Evolutionary conservation across 2,797 vertebrate genomes (phyloP).

Genomic region (Dendrocincla fuliginosa): DNA sequence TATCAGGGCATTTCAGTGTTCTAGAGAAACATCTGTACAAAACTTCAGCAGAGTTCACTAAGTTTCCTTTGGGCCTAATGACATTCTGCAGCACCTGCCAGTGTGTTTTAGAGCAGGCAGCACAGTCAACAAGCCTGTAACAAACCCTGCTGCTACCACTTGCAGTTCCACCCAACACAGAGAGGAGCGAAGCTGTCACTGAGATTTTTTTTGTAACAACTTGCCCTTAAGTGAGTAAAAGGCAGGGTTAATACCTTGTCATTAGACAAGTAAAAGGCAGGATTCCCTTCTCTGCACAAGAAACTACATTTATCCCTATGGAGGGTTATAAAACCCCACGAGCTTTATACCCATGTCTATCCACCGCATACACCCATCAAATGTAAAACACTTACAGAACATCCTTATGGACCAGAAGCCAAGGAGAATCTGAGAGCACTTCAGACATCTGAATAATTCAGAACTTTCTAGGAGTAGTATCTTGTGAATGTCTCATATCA

Average conservation of each 20-base stretch:
- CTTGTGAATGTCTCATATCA: background rate
- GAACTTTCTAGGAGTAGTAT: background rate
- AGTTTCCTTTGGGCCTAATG: background rate
- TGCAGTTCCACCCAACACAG: background rate
- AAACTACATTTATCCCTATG: background rate
- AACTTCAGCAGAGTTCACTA: background rate
- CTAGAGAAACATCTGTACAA: background rate
- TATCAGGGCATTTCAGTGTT: background rate
- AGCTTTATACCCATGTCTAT: background rate
- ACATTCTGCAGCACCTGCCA: accelerated
- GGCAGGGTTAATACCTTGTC: background rate
- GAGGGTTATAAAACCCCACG: background rate
- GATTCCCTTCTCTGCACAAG: background rate
- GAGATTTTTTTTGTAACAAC: background rate
- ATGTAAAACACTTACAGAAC: background rate
- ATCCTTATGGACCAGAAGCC: background rate
- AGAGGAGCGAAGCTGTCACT: background rate
- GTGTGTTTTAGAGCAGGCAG: background rate
- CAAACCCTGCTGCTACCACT: background rate
- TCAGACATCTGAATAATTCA: background rate
- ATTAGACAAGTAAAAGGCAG: background rate
- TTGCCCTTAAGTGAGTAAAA: background rate
- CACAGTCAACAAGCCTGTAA: background rate
- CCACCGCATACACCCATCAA: background rate
- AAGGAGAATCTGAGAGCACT: background rate